Percentiles rank a stretch among this genome's conserved stretches.
Evolutionary conservation across 2,797 vertebrate species (phyloP).

Genomic region (Pagetopsis macropterus): DNA sequence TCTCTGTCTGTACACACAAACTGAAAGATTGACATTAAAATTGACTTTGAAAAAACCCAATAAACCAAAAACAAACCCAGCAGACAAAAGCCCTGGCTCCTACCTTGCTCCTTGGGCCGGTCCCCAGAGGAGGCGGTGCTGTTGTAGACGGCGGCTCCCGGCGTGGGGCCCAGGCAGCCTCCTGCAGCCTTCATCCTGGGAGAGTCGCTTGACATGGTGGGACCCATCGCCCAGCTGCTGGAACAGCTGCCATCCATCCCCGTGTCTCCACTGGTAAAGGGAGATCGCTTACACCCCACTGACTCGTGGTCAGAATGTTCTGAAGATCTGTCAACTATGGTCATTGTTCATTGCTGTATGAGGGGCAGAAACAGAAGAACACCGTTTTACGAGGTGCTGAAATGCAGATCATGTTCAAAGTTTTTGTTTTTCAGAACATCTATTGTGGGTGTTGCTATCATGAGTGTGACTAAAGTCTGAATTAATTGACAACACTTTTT

Average conservation of each 20-base stretch:
- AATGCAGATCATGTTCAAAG: background rate
- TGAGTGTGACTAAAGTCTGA: background rate
- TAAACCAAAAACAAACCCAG: too few relatives aligned
- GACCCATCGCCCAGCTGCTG: conserved; percentile 87
- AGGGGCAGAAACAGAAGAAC: conserved; percentile 16
- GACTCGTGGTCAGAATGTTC: conserved; percentile 92
- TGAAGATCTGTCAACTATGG: conserved; percentile 96
- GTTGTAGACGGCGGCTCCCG: conserved; percentile 91
- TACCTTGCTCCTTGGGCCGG: conserved; percentile 91
- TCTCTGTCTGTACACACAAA: too few relatives aligned
- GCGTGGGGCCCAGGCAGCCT: conserved; percentile 88
- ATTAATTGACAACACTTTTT: background rate
- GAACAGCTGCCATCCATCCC: conserved; percentile 91
- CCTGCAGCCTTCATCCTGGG: conserved; percentile 84
- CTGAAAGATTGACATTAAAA: too few relatives aligned
- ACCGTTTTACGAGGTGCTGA: background rate
- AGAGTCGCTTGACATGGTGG: conserved; percentile 85
- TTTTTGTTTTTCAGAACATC: background rate
- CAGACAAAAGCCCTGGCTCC: conserved; percentile 8
- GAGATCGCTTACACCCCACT: conserved; percentile 89
- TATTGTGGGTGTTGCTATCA: background rate
- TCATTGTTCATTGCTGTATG: conserved; percentile 96
- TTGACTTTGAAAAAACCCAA: too few relatives aligned
- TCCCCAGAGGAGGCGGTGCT: conserved; percentile 84
- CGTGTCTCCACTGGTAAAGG: conserved; percentile 88